Percentiles rank a stretch among this genome's conserved stretches.
Conservation (phyloP, 2,888 invertebrate genomes). For the Sicus ferrugineus region DNA sequence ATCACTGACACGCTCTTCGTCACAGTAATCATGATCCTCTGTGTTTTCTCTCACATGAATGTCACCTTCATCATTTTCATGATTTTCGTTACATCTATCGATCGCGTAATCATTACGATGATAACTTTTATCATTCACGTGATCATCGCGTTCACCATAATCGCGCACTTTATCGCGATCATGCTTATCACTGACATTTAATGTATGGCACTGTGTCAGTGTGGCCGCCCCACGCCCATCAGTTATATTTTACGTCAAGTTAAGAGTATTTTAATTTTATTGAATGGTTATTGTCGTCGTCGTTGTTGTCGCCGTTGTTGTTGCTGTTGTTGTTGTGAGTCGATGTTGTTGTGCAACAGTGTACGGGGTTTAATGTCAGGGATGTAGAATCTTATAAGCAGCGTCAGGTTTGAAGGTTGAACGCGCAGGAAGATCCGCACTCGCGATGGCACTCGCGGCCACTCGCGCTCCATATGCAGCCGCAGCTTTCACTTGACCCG, state of each 20-base stretch:
- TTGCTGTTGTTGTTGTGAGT: conserved; percentile 35
- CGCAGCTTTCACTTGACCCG: conserved; percentile 61
- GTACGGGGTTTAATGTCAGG: conserved; percentile 27
- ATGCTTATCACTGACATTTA: conserved; percentile 43
- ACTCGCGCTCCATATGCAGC: conserved; percentile 44
- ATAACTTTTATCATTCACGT: neutral
- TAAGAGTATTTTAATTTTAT: neutral
- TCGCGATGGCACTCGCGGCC: conserved; percentile 41
- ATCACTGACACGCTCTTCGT: no score
- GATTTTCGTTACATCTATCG: no score
- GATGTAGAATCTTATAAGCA: conserved; percentile 30
- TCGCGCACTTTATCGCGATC: neutral
- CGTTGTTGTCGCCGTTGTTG: conserved; percentile 3
- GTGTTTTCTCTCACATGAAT: no score
- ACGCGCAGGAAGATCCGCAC: neutral
- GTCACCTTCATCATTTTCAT: no score
- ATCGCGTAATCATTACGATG: no score
- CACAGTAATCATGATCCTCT: no score
- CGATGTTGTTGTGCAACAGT: conserved; percentile 21
- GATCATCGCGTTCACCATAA: neutral
- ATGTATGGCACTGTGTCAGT: conserved; percentile 61
- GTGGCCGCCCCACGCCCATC: conserved; percentile 60
- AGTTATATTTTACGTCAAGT: conserved; percentile 32
- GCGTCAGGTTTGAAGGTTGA: conserved; percentile 38
- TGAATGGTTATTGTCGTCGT: conserved; percentile 5